Evolutionary conservation across 2,113 vertebrate genomes (phyloP), one percentile per base, ranked within the genome.

Genomic region (Cephalopterus ornatus): DNA sequence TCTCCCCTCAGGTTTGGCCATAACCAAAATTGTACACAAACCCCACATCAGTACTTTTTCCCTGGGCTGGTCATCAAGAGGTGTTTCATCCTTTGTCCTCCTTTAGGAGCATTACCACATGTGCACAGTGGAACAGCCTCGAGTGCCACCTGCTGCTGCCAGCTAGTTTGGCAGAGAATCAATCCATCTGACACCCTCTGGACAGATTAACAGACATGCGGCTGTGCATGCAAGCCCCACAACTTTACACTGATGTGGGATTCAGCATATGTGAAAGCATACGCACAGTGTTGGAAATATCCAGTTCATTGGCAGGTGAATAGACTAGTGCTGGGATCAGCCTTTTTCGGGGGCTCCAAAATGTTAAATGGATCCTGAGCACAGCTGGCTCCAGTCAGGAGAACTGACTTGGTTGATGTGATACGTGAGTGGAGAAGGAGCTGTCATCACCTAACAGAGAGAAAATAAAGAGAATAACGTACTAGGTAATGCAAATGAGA

Each of bases 61-160:
- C 30, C 72, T 28, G 26, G n/a, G 20, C 8, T 76, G 13, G 2
- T 49, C 78, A 63, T 41, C 16, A 49, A 53, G 68, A 81, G 8
- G 4, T 27, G 12, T 52, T 71, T 89, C n/a, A n/a, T 73, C 6
- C 21, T 47, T 44, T n/a, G 6, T 71, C 35, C 28, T 58, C 37
- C n/a, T 53, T 84, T 49, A 4, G 9, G 14, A 65, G 32, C 0
- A 0, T 21, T 58, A 58, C 53, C 32, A 12, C 4, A 0, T 2
- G 9, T 33, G 28, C 0, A 0, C 0, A 2, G 37, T 33, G 49
- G 16, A 23, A 37, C 11, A 71, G 56, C 55, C 44, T 72, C 1
- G 2, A 42, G 47, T 72, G 63, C 49, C 52, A 47, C 55, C 63
- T 72, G 37, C 41, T 39, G 72, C 68, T 77, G 20, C 32, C 13